A percentile compares a stretch with the other conserved stretches of the same genome.
phyloP scores from a whole-genome alignment of 2,797 vertebrate genomes.

The Ctenochaetus hawaiiensis region DNA sequence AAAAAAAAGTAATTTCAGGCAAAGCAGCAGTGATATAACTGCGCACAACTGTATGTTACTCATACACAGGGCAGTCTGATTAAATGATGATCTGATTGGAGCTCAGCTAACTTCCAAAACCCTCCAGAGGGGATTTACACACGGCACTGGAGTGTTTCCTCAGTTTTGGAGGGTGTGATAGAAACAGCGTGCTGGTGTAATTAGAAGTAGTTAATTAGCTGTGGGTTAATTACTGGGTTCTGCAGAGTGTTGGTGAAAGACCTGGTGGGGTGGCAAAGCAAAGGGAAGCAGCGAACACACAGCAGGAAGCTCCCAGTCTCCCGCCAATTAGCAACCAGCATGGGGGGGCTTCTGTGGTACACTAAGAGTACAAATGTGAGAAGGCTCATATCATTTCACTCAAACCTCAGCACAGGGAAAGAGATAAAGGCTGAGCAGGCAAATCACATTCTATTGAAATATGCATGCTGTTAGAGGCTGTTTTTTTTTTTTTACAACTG shows the following conservation, averaged over 20 bases:
- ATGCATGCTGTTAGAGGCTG: constrained; percentile 62
- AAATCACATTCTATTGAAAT: constrained; percentile 68
- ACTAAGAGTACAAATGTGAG: constrained; percentile 85
- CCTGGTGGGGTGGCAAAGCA: constrained; percentile 83
- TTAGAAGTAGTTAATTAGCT: constrained; percentile 99
- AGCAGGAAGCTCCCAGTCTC: constrained; percentile 89
- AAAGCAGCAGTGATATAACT: constrained; percentile 45
- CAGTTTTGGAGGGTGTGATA: constrained; percentile 92
- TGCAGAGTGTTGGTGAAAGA: constrained; percentile 82
- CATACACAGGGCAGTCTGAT: constrained; percentile 48
- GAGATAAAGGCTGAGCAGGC: constrained; percentile 38
- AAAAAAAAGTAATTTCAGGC: constrained; percentile 60
- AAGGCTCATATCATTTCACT: constrained; percentile 72
- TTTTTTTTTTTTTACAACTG: constrained; percentile 35
- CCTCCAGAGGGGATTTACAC: constrained; percentile 67
- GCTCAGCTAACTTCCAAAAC: constrained; percentile 62
- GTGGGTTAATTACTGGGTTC: constrained; percentile 98
- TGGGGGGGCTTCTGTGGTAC: constrained; percentile 80
- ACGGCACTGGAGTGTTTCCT: constrained; percentile 78
- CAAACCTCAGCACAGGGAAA: constrained; percentile 46
- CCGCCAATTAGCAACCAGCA: constrained; percentile 87
- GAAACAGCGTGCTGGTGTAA: constrained; percentile 94
- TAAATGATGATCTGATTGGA: constrained; percentile 66
- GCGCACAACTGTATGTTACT: constrained; percentile 40
- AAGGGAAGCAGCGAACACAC: constrained; percentile 82